A percentile compares a stretch with the other conserved stretches of the same genome.
phyloP scores from a whole-genome alignment of 2,888 invertebrate species.

The Mesorhabditis belari region DNA sequence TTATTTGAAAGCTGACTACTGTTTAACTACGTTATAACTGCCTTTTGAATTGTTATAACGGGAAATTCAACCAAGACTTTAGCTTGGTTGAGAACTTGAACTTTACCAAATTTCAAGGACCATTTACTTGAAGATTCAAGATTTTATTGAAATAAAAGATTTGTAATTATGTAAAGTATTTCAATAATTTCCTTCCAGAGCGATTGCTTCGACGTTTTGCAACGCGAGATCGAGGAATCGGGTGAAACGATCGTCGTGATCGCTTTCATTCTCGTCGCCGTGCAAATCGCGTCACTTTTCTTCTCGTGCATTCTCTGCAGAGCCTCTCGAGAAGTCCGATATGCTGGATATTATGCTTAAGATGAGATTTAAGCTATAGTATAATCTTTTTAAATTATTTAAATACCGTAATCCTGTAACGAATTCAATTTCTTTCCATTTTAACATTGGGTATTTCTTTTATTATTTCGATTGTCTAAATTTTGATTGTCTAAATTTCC shows the following conservation, averaged over 20 bases:
- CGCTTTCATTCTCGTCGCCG: slow-evolving; percentile 23
- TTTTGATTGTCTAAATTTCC: no score
- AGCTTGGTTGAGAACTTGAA: no score
- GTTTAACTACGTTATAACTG: no score
- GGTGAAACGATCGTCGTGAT: slow-evolving; percentile 31
- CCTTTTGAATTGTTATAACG: no score
- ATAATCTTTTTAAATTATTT: background rate
- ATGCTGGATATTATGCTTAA: slow-evolving; percentile 32
- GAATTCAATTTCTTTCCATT: background rate
- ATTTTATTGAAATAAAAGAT: no score
- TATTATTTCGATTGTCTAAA: no score
- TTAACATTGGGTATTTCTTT: no score
- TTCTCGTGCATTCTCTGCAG: slow-evolving; percentile 47
- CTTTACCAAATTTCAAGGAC: no score
- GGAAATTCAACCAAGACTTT: no score
- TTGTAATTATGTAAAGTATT: background rate
- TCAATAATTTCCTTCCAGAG: slow-evolving; percentile 20
- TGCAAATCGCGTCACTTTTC: slow-evolving; percentile 39
- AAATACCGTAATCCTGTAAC: background rate
- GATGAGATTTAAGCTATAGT: background rate
- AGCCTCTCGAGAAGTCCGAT: slow-evolving; percentile 37
- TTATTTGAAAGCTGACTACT: no score
- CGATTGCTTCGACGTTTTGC: slow-evolving; percentile 41
- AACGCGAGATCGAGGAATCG: slow-evolving; percentile 26
- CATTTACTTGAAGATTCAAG: no score